These are phyloP conservation scores for Microcebus tavaratra DNA, from an alignment of 2,113 vertebrate species.

Conservation along the genomic window DNA sequence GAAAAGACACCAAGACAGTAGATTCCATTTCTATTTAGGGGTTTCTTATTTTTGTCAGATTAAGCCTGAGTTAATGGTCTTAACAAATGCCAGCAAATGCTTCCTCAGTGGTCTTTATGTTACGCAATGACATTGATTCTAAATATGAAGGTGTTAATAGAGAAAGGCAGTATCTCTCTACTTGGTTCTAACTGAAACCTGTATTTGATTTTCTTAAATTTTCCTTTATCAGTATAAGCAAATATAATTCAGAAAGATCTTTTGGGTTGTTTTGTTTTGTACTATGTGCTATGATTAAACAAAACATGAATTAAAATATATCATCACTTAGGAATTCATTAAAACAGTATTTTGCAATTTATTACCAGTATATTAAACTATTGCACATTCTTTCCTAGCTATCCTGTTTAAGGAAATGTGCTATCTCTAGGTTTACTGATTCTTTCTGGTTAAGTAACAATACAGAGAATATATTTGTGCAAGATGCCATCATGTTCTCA, in stretches of 20 bases:
- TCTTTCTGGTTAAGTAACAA: constrained; percentile 24
- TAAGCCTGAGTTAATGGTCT: not conserved
- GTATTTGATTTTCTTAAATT: constrained; percentile 14
- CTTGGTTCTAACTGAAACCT: not conserved
- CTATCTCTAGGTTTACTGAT: not conserved
- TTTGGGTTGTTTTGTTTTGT: not conserved
- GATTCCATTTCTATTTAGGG: not conserved
- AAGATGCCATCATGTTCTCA: not conserved
- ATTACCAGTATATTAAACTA: not conserved
- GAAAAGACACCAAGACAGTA: not conserved
- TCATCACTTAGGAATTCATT: not conserved
- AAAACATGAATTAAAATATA: not conserved
- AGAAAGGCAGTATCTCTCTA: not conserved
- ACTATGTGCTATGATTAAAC: not conserved
- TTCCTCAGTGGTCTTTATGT: not conserved
- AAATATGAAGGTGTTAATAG: not conserved
- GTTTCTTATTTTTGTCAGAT: not conserved
- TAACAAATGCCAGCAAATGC: not conserved
- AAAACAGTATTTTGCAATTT: not conserved
- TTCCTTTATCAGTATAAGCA: not conserved
- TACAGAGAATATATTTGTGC: not conserved
- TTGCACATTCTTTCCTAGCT: not conserved
- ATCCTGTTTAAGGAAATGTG: not conserved
- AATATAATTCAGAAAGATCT: not conserved
- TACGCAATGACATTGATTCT: not conserved